Percentiles rank a stretch among this genome's conserved stretches.
Conservation (phyloP, 2,888 invertebrate genomes). For the Dynastes hyllus region DNA sequence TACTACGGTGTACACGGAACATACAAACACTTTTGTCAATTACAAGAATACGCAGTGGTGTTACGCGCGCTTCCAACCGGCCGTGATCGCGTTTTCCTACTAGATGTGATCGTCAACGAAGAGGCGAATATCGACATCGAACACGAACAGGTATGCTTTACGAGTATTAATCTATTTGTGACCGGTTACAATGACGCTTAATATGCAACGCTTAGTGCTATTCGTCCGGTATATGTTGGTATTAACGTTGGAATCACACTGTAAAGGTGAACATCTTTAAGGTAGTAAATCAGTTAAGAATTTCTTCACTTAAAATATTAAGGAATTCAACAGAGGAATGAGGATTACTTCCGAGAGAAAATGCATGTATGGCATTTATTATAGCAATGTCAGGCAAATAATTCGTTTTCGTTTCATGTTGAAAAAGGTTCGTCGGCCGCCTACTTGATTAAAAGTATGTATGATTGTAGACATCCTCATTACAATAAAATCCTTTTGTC, state of each 20-base stretch:
- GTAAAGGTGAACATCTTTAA: background rate
- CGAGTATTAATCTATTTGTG: background rate
- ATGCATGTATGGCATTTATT: background rate
- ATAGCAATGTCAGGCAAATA: background rate
- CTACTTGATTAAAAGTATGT: conserved; percentile 29
- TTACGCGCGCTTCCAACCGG: conserved; percentile 17
- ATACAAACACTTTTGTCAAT: conserved; percentile 27
- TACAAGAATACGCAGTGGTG: conserved; percentile 5
- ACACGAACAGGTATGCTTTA: conserved; percentile 20
- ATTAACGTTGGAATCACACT: background rate
- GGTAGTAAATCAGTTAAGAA: background rate
- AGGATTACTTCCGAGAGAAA: background rate
- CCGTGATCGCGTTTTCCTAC: conserved; percentile 3
- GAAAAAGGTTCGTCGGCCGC: conserved; percentile 19
- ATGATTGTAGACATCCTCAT: conserved; percentile 42
- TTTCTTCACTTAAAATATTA: background rate
- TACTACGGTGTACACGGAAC: background rate
- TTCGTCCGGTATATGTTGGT: conserved; percentile 18
- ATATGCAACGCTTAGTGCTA: conserved; percentile 7
- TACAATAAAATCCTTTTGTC: conserved; percentile 31
- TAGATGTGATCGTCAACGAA: conserved; percentile 30
- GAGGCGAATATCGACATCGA: conserved; percentile 3
- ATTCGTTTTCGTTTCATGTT: conserved; percentile 6
- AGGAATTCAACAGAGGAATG: background rate
- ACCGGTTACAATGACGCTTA: background rate